Percentiles rank a stretch among this genome's conserved stretches.
These are phyloP conservation scores for Lemur catta DNA, from an alignment of 2,797 vertebrate species.

Conservation along the genomic window DNA sequence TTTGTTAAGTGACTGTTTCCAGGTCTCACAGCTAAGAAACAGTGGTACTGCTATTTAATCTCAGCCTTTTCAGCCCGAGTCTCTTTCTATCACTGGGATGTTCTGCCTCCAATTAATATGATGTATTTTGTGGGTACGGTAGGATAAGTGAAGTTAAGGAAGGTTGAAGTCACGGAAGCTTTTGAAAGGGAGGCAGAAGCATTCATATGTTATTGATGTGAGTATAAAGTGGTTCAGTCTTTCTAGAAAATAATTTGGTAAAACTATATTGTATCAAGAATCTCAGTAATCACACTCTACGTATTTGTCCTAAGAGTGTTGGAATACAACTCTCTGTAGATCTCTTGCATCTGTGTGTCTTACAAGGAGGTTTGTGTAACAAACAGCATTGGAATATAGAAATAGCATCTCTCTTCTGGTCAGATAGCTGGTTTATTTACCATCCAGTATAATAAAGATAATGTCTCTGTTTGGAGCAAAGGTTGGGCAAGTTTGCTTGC, in stretches of 20 bases:
- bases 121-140: background rate
- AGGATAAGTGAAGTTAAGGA: background rate
- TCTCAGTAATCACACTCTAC: background rate
- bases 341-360: background rate
- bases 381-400: background rate
- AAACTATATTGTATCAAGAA: background rate
- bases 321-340: background rate
- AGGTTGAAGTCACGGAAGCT: background rate
- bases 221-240: background rate
- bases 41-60: background rate
- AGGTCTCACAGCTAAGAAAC: background rate
- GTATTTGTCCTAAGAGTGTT: background rate
- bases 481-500: background rate
- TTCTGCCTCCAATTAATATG: background rate
- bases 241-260: constrained; percentile 29
- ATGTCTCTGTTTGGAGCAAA: background rate
- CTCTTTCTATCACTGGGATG: background rate
- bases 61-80: background rate
- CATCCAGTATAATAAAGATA: background rate
- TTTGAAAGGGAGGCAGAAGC: background rate
- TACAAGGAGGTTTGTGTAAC: background rate
- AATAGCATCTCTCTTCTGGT: background rate
- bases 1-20: background rate
- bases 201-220: background rate
- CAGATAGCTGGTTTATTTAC: background rate